A percentile compares a stretch with the other conserved stretches of the same genome.
Evolutionary conservation across 2,797 vertebrate species (phyloP).

Genomic region (Sarcoramphus papa): DNA sequence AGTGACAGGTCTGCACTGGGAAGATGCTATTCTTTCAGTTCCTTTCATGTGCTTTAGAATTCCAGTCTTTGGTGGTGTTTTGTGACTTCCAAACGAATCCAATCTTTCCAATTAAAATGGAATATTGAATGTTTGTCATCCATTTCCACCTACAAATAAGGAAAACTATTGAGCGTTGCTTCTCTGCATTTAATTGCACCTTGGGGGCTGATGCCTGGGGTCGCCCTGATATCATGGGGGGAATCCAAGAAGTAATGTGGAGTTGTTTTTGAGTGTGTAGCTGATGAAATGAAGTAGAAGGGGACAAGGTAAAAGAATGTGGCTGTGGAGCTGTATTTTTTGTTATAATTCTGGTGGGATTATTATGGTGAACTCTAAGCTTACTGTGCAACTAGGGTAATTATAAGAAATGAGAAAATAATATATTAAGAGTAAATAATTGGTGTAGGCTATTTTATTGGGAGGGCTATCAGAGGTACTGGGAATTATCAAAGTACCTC

Average conservation of each 20-base stretch:
- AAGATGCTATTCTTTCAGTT: background rate
- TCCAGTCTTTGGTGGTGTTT: background rate
- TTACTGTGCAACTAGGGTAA: background rate
- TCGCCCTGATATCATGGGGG: background rate
- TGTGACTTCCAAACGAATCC: background rate
- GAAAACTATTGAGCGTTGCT: background rate
- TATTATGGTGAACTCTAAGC: background rate
- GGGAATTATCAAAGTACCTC: background rate
- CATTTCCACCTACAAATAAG: background rate
- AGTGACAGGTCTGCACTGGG: background rate
- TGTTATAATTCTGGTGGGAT: background rate
- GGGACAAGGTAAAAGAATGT: background rate
- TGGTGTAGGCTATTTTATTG: background rate
- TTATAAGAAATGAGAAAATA: background rate
- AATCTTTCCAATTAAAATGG: background rate
- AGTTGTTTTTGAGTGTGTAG: background rate
- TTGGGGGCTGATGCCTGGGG: rapidly evolving
- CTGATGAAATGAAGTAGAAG: background rate
- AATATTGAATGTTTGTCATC: background rate
- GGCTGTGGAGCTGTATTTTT: background rate
- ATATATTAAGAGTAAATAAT: background rate
- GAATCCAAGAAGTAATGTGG: background rate
- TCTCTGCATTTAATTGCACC: background rate
- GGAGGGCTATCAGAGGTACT: background rate
- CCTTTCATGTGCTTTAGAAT: background rate